Conservation (phyloP, 1,140 invertebrate genomes). For the Druon quercuslanigerum region DNA sequence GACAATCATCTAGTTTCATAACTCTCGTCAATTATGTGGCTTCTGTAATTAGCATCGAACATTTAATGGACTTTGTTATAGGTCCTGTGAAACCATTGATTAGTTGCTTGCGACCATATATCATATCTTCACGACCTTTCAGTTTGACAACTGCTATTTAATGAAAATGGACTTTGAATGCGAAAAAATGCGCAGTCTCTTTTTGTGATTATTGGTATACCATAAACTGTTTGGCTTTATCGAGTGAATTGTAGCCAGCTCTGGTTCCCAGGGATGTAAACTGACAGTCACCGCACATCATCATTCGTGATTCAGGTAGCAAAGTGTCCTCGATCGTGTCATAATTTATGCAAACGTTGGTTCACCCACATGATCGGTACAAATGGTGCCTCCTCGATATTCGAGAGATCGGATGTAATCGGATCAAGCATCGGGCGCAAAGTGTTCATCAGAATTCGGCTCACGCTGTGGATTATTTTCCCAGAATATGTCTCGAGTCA, state of each 20-base stretch:
- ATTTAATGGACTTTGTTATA: no score
- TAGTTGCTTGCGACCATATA: no score
- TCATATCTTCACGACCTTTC: no score
- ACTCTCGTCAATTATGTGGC: no score
- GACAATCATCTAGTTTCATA: no score
- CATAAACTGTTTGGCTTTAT: not conserved
- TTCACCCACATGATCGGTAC: constrained; percentile 16
- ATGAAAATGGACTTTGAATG: no score
- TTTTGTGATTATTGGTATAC: no score
- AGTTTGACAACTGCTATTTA: no score
- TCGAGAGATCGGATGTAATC: constrained; percentile 25
- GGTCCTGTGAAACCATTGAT: no score
- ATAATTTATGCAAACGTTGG: constrained; percentile 23
- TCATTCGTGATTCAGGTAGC: constrained; percentile 30
- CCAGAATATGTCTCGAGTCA: constrained; percentile 40
- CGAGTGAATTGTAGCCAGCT: constrained; percentile 18
- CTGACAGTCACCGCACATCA: constrained; percentile 26
- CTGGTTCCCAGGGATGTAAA: constrained; percentile 19
- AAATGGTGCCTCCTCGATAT: constrained; percentile 24
- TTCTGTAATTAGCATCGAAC: no score
- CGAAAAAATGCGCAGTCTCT: no score
- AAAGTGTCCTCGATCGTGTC: constrained; percentile 13
- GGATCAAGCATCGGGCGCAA: not conserved
- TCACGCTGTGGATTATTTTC: constrained; percentile 10
- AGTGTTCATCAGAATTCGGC: not conserved